A percentile compares a stretch with the other conserved stretches of the same genome.
Evolutionary conservation across 2,113 vertebrate species (phyloP).

Genomic region (Taurulus bubalis): DNA sequence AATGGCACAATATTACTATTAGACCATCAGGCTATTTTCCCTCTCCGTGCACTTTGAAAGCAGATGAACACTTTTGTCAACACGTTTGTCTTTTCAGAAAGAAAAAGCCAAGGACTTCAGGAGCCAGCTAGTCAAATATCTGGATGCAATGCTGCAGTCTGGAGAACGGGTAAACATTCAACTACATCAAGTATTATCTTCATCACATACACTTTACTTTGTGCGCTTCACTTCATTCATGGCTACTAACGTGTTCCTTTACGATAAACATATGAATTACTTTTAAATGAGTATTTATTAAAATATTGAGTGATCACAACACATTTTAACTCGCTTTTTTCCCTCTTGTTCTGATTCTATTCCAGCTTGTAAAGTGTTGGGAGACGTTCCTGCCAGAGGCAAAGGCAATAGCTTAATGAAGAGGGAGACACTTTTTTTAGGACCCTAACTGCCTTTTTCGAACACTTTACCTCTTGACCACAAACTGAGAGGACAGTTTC

Average conservation of each 20-base stretch:
- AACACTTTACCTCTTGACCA: constrained; percentile 86
- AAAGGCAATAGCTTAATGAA: constrained; percentile 93
- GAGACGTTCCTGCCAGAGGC: constrained; percentile 97
- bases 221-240: neutral
- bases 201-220: neutral
- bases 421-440: constrained; percentile 61
- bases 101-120: constrained; percentile 96
- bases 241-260: neutral
- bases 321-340: constrained; percentile 4
- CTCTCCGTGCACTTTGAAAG: neutral
- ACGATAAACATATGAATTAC: neutral
- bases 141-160: constrained; percentile 91
- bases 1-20: neutral
- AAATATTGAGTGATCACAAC: neutral
- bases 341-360: constrained; percentile 18
- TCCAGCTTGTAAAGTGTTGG: constrained; percentile 96
- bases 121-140: constrained; percentile 92
- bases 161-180: constrained; percentile 90
- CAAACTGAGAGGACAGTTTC: constrained; percentile 73
- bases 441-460: constrained; percentile 83
- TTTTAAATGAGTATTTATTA: neutral
- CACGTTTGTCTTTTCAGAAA: constrained; percentile 82
- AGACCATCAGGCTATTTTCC: neutral
- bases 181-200: constrained; percentile 2
- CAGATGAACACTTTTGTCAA: neutral